These are phyloP conservation scores for Hirundichthys speculiger DNA, from an alignment of 2,113 vertebrate genomes.

Conservation along the genomic window DNA sequence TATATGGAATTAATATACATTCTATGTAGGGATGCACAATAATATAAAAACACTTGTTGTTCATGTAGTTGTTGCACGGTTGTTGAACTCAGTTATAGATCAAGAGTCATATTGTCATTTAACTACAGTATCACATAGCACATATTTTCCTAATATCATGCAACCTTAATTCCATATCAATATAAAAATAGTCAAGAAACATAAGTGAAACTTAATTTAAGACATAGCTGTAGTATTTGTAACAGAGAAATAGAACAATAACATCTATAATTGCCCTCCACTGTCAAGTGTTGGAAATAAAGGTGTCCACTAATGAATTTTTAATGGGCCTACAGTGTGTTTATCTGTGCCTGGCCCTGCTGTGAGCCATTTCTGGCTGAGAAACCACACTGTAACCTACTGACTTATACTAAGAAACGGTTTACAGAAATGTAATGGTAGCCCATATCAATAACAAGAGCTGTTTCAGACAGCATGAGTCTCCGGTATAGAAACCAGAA, in stretches of 20 bases:
- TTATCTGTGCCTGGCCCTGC: background rate
- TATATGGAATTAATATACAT: too few relatives aligned
- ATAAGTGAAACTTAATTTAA: background rate
- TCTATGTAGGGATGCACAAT: too few relatives aligned
- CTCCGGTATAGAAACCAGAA: constrained; percentile 4
- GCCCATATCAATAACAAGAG: constrained; percentile 9
- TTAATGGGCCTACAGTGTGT: constrained; percentile 2
- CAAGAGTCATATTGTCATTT: too few relatives aligned
- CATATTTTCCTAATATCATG: too few relatives aligned
- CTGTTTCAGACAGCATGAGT: constrained; percentile 18
- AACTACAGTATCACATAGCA: too few relatives aligned
- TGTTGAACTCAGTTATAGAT: too few relatives aligned
- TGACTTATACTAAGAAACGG: background rate
- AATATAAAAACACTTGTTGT: too few relatives aligned
- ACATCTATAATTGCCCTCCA: constrained; percentile 9
- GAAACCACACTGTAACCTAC: background rate
- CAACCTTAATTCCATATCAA: too few relatives aligned
- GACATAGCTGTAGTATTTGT: background rate
- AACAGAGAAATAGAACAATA: constrained; percentile 9
- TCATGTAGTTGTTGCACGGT: too few relatives aligned
- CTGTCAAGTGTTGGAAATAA: constrained; percentile 5
- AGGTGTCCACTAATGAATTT: constrained; percentile 16
- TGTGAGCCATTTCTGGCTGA: constrained; percentile 2
- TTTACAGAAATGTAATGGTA: constrained; percentile 12
- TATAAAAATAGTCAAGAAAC: background rate